phyloP scores from a whole-genome alignment of 2,113 vertebrate genomes.

The Pionites leucogaster region DNA sequence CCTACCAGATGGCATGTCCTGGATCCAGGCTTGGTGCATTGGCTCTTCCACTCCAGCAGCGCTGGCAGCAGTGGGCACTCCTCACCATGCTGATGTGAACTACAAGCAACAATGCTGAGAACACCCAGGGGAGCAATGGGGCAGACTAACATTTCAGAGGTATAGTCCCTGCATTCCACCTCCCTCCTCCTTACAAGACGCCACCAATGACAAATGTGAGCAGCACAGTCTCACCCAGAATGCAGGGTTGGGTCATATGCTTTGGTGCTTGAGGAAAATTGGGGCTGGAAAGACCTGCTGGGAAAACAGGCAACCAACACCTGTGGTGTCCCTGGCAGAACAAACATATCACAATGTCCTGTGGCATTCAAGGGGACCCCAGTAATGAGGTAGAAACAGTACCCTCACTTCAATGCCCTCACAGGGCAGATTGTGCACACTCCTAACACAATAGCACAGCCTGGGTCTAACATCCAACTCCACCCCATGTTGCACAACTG shows the following conservation, averaged over 20 bases:
- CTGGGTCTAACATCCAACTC: background rate
- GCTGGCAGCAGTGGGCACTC: too few relatives aligned
- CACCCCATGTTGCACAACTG: rapidly evolving
- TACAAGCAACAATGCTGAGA: background rate
- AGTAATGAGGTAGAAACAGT: background rate
- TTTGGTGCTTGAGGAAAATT: background rate
- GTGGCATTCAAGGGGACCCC: background rate
- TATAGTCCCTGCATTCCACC: too few relatives aligned
- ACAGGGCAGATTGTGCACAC: rapidly evolving
- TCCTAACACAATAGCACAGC: background rate
- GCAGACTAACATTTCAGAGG: too few relatives aligned
- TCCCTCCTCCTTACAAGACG: background rate
- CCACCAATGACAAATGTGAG: background rate
- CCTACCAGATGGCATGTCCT: rapidly evolving
- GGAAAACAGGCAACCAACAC: rapidly evolving
- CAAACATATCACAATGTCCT: rapidly evolving
- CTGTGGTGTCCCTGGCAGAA: too few relatives aligned
- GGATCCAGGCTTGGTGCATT: background rate
- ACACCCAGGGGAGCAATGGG: rapidly evolving
- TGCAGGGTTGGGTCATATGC: rapidly evolving
- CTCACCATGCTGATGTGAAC: rapidly evolving
- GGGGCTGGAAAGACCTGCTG: background rate
- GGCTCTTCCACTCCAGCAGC: background rate
- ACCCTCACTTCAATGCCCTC: background rate
- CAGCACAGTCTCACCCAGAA: background rate